Evolutionary conservation across 2,797 vertebrate species (phyloP), one percentile per base, ranked within the genome.

Genomic region (Propithecus deckenii): DNA sequence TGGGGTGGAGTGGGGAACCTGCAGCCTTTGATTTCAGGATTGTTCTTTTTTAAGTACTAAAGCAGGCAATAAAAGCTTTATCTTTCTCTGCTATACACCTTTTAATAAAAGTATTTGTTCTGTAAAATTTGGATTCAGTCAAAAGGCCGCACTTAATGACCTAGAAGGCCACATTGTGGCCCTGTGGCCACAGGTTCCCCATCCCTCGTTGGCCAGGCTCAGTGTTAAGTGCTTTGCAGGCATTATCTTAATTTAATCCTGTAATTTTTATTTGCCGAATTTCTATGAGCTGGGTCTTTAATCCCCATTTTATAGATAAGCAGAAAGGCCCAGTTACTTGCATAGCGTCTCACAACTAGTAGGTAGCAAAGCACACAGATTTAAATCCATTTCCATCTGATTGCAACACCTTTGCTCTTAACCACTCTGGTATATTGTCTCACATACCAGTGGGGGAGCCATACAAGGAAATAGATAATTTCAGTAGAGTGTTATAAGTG

Each of bases 201-300:
- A 59, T 10, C 23, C 23, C 57, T 25, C 23, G 23, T 59, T 59
- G 57, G 57, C 57, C 57, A 59, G 35, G 7, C 32, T 48, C 46
- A 35, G 75, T 59, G 35, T 71, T 52, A 57, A 71, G 13, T 59
- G n/a, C 55, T 89, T 65, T 69, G 55, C 5, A 91, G 57, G 35
- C 55, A 41, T 63, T 89, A 30, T 91, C 55, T 92, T 90, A 23
- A 10, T 94, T 94, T 86, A 61, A 59, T 74, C 38, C 52, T 90
- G 15, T 25, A 52, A 4, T 86, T 83, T 86, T 23, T 65, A 74
- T 1, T 50, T 28, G 52, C 15, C 17, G 46, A 55, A 52, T 81
- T 90, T 30, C 76, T 69, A 0, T 72, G 61, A 89, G 25, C 30
- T 93, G 32, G 35, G 30, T 80, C 41, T 88, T 84, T 76, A 55